Evolutionary conservation across 2,888 invertebrate genomes (phyloP), one percentile per base, ranked within the genome.

Genomic region (Diabrotica balteata): DNA sequence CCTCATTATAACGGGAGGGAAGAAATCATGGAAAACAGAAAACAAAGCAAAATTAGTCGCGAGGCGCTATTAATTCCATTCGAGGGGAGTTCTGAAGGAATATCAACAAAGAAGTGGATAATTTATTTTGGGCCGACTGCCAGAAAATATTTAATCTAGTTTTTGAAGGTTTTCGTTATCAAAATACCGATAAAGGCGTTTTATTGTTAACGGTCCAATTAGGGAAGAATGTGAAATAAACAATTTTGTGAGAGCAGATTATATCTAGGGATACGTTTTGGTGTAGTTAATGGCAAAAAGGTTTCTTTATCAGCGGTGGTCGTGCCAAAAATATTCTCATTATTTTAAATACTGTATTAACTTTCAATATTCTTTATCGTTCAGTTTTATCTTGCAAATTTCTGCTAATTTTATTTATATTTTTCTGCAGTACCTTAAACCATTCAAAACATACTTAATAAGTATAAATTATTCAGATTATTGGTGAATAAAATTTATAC

Each of bases 41-140:
- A 47, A 47, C 47, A 47, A 47, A 47, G 10, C 47, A 47, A 47
- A 47, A 47, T 47, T 10, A 47, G 47, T 10, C 47, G 10, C 9
- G 10, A 8, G 47, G 8, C 47, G 47, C 10, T 10, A 47, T 47
- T 47, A 47, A 47, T 47, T n/a, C 47, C 10, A n/a, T 47, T n/a
- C 10, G 47, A 47, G 10, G 10, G 10, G 9, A 47, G 10, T 47
- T 47, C 47, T n/a, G 47, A 47, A n/a, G 47, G 47, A 47, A 10
- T 47, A 47, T 47, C 10, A 47, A 47, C 47, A 47, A 47, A n/a
- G 47, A 47, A 47, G 47, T 8, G 47, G 47, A 47, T 47, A 47
- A 47, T 47, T 47, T 47, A 47, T 47, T 47, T 32, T 47, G 46
- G 10, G 46, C 7, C 8, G 47, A n/a, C 9, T 47, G 47, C 47